Percentiles rank a stretch among this genome's conserved stretches.
These are phyloP conservation scores for Mixornis gularis DNA, from an alignment of 2,113 vertebrate species.

Conservation along the genomic window DNA sequence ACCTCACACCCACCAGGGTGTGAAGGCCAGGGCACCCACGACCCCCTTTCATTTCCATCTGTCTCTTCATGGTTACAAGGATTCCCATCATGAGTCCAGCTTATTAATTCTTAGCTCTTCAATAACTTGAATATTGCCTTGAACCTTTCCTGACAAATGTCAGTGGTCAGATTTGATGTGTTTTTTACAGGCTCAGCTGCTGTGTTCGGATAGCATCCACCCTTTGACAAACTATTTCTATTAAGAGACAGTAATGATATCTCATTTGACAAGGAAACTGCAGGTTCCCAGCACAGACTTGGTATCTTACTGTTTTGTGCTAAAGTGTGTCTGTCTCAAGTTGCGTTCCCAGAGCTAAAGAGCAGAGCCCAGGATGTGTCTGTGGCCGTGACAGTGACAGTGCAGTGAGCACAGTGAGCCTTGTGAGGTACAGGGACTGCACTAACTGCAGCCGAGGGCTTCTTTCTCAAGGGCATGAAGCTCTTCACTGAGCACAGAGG, in stretches of 20 bases:
- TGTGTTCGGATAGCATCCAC: background rate
- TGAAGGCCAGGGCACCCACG: background rate
- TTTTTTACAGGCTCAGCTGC: background rate
- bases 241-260: background rate
- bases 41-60: background rate
- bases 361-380: background rate
- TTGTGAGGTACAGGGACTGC: background rate
- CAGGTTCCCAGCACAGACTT: background rate
- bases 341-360: background rate
- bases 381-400: background rate
- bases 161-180: background rate
- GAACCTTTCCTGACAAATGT: background rate
- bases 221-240: background rate
- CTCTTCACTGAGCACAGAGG: slow-evolving; percentile 24
- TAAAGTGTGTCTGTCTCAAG: background rate
- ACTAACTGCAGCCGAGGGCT: background rate
- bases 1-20: background rate
- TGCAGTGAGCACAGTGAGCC: background rate
- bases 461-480: slow-evolving; percentile 32
- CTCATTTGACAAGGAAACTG: background rate
- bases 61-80: background rate
- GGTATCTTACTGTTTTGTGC: background rate
- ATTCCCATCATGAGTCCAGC: background rate
- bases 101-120: background rate
- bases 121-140: background rate